A percentile compares a stretch with the other conserved stretches of the same genome.
Evolutionary conservation across 1,140 invertebrate genomes (phyloP).

Genomic region (Drosophila santomea): DNA sequence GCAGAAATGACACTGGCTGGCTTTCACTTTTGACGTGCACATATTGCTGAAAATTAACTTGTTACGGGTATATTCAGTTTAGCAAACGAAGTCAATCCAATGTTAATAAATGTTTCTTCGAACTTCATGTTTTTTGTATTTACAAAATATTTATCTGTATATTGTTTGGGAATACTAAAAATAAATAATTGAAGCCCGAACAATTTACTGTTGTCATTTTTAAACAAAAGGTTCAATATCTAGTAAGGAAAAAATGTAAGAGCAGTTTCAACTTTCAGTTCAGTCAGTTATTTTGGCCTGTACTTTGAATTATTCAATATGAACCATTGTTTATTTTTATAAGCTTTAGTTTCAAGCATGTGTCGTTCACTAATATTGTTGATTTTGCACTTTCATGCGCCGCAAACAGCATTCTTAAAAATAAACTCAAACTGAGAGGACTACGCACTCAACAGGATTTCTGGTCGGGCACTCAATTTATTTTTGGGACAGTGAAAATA

Average conservation of each 20-base stretch:
- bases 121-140: too few relatives aligned
- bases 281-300: not conserved
- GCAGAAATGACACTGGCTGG: not conserved
- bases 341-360: not conserved
- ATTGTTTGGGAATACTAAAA: too few relatives aligned
- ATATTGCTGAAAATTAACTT: not conserved
- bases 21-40: not conserved
- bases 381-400: conserved; percentile 9
- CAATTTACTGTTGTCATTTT: too few relatives aligned
- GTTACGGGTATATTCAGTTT: too few relatives aligned
- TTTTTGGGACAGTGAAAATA: conserved; percentile 38
- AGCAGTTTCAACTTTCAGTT: not conserved
- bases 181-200: too few relatives aligned
- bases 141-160: too few relatives aligned
- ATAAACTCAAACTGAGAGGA: conserved; percentile 9
- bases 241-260: not conserved
- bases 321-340: not conserved
- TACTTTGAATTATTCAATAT: not conserved
- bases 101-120: too few relatives aligned
- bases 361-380: not conserved
- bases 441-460: not conserved
- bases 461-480: conserved; percentile 37
- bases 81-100: too few relatives aligned
- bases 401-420: conserved; percentile 26
- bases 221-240: too few relatives aligned